These are phyloP conservation scores for Pempheris klunzingeri DNA, from an alignment of 2,797 vertebrate genomes.

Conservation along the genomic window DNA sequence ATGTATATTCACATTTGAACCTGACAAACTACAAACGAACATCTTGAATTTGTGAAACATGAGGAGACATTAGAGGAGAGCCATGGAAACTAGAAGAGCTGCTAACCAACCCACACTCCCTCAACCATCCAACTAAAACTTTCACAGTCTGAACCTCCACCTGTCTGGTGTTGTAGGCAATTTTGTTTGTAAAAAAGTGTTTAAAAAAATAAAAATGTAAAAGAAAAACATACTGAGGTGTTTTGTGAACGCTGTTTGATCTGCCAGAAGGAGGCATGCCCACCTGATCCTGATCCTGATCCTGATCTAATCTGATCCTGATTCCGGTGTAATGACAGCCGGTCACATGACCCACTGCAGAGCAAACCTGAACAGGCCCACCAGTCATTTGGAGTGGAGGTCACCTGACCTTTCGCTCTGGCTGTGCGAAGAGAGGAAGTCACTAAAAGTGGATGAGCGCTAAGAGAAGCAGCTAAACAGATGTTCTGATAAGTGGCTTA, in stretches of 20 bases:
- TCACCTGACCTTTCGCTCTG: neutral
- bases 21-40: no score
- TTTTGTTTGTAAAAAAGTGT: no score
- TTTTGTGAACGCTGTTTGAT: constrained; percentile 49
- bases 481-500: neutral
- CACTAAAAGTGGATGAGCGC: no score
- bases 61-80: no score
- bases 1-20: no score
- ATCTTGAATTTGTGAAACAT: no score
- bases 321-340: constrained; percentile 29
- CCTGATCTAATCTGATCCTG: constrained; percentile 2
- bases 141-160: neutral
- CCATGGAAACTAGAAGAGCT: no score
- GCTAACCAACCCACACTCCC: neutral
- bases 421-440: no score
- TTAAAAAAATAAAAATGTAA: no score
- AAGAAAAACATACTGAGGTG: constrained; percentile 2
- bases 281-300: constrained; percentile 10
- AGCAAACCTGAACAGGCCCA: constrained; percentile 10
- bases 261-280: constrained; percentile 1
- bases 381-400: neutral
- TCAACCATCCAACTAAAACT: neutral
- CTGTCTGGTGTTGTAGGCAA: neutral
- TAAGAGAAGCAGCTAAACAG: no score
- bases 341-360: constrained; percentile 66